Evolutionary conservation across 2,113 vertebrate species (phyloP), one percentile per base, ranked within the genome.

Genomic region (Zootoca vivipara): DNA sequence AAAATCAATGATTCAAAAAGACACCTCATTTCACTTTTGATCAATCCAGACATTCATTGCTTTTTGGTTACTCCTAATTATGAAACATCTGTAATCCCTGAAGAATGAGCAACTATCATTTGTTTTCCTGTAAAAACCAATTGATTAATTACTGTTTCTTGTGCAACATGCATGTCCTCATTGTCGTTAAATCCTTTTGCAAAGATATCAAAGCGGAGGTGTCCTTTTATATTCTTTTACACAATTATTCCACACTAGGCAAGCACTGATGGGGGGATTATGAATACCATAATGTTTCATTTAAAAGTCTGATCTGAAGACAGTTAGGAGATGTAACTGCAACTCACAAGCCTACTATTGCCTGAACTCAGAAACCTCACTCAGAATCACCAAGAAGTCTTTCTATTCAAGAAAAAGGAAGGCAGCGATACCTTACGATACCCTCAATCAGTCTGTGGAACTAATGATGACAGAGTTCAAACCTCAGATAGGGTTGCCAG

Each of bases 61-160:
- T 91, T 91, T 91, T 94, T 91, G 82, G 92, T 90, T 91, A 86
- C 90, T 93, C 90, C 67, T 62, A 86, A 91, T 91, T 90, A 93
- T 0, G 0, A 80, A 85, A 88, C 70, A 42, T 73, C 84, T 90
- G 67, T 52, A 92, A 90, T 84, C 92, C 90, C 22, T 86, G 67
- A 83, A 85, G 28, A 89, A 75, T 84, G 89, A 86, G 15, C 56
- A 87, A 89, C 89, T 65, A 56, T 74, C n/a, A 70, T 85, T 88
- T 28, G 86, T 5, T 20, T 85, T 85, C 58, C 9, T 16, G 69
- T 78, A 28, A 90, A 87, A 73, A 84, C 85, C 90, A 82, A 81
- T 88, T 90, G 35, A 26, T 84, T 1, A 35, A 46, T 65, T 30
- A 85, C 15, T 28, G n/a, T n/a, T 65, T 35, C 83, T 92, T 78